Conservation (phyloP, 2,113 vertebrate species). For the Malurus elegans region DNA sequence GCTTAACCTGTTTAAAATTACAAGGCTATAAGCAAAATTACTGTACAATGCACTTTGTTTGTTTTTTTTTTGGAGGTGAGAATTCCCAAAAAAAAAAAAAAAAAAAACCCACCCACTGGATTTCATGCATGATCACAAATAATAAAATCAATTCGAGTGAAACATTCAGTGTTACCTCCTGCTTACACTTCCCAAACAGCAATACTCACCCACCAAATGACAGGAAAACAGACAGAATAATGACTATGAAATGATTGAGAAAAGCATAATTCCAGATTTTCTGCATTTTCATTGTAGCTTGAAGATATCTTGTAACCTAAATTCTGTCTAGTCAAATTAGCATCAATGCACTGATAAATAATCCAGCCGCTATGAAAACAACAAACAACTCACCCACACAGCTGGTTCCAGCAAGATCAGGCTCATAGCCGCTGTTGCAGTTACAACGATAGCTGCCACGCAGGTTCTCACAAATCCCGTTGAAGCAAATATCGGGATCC, state of each 20-base stretch:
- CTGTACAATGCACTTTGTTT: fast-evolving
- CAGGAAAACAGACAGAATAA: not conserved
- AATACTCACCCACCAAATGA: fast-evolving
- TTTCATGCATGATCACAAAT: not conserved
- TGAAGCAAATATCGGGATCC: constrained; percentile 79
- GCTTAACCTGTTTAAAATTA: not conserved
- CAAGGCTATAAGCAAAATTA: not conserved
- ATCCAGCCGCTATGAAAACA: not conserved
- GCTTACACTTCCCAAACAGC: not conserved
- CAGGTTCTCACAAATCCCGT: constrained; percentile 80
- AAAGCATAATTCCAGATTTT: not conserved
- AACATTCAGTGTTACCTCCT: not conserved
- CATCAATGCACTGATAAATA: not conserved
- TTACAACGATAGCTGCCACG: constrained; percentile 75
- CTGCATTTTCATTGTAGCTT: not conserved
- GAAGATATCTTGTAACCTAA: not conserved
- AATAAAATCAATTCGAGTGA: not conserved
- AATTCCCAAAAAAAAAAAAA: not conserved
- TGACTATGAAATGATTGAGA: not conserved
- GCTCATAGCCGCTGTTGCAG: constrained; percentile 78
- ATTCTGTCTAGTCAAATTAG: not conserved
- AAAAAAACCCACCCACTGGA: not conserved
- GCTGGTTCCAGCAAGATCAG: constrained; percentile 69
- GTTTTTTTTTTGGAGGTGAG: not conserved
- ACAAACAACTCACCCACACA: constrained; percentile 71